These are phyloP conservation scores for Xenopus borealis DNA, from an alignment of 2,113 vertebrate species.

Conservation along the genomic window DNA sequence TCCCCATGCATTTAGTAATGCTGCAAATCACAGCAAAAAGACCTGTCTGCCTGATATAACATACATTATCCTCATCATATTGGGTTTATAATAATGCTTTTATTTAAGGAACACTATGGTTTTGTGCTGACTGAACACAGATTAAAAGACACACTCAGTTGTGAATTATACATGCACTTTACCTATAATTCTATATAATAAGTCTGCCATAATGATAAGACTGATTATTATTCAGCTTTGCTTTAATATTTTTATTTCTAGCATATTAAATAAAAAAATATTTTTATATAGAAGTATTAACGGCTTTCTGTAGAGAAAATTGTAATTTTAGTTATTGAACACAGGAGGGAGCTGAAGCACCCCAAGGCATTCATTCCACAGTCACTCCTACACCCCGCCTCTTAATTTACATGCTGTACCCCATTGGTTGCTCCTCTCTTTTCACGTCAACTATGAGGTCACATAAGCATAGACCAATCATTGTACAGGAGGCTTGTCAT, in stretches of 20 bases:
- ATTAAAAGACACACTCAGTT: not conserved
- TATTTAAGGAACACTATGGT: too few species aligned
- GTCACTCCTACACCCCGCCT: not conserved
- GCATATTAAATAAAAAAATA: too few species aligned
- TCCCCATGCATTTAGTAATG: too few species aligned
- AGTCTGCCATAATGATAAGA: too few species aligned
- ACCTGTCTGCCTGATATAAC: too few species aligned
- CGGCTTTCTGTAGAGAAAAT: not conserved
- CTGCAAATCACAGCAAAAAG: too few species aligned
- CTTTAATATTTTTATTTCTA: too few species aligned
- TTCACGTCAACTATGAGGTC: conserved; percentile 4
- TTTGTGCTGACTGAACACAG: too few species aligned
- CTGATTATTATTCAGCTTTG: too few species aligned
- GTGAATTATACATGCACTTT: not conserved
- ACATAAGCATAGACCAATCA: not conserved
- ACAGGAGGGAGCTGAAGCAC: conserved; percentile 18
- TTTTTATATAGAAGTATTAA: not conserved
- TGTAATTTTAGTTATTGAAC: not conserved
- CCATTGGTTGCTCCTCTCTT: not conserved
- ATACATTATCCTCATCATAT: too few species aligned
- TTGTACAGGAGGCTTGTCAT: not conserved
- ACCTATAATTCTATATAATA: too few species aligned
- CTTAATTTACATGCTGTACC: conserved; percentile 14
- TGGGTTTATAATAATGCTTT: too few species aligned
- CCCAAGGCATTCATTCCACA: not conserved